Evolutionary conservation across 2,888 invertebrate species (phyloP), one percentile per base, ranked within the genome.

Genomic region (Melipona beecheii): DNA sequence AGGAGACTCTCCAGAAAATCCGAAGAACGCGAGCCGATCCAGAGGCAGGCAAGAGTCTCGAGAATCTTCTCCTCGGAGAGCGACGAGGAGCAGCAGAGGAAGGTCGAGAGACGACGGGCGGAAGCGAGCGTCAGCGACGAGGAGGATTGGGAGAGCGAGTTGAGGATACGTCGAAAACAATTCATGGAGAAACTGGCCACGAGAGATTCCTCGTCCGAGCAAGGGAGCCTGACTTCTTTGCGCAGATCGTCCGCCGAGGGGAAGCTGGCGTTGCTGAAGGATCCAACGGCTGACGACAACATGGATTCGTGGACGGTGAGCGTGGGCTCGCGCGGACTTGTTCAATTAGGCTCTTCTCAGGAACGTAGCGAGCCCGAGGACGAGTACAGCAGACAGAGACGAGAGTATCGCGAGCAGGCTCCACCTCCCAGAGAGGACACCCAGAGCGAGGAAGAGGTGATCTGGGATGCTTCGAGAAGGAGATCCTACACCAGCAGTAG

Each of bases 191-290:
- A 89, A 71, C 54, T 91, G 5, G 86, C 89, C 24, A 88, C 88
- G 24, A 89, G 92, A 36, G 86, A 91, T 0, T 43, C 73, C 1
- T 50, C 56, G 43, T 87, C 86, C 4, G 91, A 89, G 24, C 91
- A 91, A 24, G 92, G 91, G 24, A 90, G 91, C 5, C 87, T 91
- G 83, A 87, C 88, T 62, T 89, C 91, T 0, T 77, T 92, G 27
- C 92, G 83, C n/a, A 89, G 94, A 73, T 94, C 94, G 2, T 94
- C 94, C 4, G 94, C 94, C 0, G 94, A 94, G 71, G 94, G 94
- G 15, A 94, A 93, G 86, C 89, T 93, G 80, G 94, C 94, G 1
- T 72, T 94, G 43, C 83, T 94, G 11, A 93, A 91, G 27, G 94
- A 93, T 65, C 90, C 91, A 9, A 88, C 92, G 11, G 90, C 88